Evolutionary conservation across 2,797 vertebrate species (phyloP).

Genomic region (Hylomyscus alleni): DNA sequence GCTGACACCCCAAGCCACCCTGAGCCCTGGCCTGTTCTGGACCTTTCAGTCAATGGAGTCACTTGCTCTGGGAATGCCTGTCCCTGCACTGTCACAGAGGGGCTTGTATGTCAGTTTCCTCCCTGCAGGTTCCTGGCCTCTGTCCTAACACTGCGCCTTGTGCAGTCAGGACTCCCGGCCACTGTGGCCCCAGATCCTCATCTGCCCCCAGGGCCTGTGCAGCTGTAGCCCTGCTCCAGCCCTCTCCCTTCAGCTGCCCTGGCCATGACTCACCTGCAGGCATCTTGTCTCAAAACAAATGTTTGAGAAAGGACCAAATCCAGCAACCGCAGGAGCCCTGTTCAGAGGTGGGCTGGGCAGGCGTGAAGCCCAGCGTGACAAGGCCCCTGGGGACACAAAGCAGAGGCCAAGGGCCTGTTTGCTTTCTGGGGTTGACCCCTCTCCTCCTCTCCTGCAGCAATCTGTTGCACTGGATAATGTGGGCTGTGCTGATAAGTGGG

Average conservation of each 20-base stretch:
- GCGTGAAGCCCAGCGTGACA: background rate
- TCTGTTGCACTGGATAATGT: background rate
- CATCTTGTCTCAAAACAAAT: constrained; percentile 65
- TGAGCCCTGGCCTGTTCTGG: background rate
- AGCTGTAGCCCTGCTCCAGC: background rate
- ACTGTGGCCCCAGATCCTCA: background rate
- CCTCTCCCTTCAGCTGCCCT: background rate
- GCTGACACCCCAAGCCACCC: background rate
- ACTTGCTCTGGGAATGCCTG: background rate
- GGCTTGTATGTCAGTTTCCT: background rate
- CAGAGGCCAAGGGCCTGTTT: background rate
- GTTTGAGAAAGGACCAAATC: constrained; percentile 59
- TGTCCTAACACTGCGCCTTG: background rate
- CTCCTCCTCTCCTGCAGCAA: background rate
- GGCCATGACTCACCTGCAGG: background rate
- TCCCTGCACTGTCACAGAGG: background rate
- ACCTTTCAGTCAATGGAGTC: background rate
- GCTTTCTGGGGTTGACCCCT: constrained; percentile 36
- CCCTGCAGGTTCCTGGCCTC: background rate
- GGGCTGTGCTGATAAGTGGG: background rate
- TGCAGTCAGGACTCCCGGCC: background rate
- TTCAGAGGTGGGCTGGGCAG: background rate
- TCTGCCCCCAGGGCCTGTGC: background rate
- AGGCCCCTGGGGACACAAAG: constrained; percentile 6
- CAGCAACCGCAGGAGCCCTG: background rate